phyloP scores from a whole-genome alignment of 2,888 invertebrate genomes.

The Polydrusus tereticollis region DNA sequence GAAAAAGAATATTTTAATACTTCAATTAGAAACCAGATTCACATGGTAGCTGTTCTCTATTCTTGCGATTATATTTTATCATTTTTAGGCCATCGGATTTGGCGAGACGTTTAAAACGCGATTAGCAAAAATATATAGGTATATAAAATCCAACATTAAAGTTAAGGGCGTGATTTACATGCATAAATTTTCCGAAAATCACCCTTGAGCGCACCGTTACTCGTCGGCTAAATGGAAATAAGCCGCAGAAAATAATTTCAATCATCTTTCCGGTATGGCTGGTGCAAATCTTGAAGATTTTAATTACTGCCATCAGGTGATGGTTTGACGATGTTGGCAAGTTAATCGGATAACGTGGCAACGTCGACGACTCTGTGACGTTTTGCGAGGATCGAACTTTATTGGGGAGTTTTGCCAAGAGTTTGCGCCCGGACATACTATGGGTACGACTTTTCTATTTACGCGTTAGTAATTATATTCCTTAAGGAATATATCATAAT shows the following conservation, averaged over 20 bases:
- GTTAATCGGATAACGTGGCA: conserved; percentile 45
- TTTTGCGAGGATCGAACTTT: conserved; percentile 10
- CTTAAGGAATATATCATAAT: no score
- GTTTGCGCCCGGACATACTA: no score
- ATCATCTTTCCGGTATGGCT: conserved; percentile 37
- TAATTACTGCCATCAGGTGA: conserved; percentile 45
- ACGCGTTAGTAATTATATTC: no score
- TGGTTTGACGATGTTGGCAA: conserved; percentile 42
- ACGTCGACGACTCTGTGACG: conserved; percentile 25
- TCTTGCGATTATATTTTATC: neutral
- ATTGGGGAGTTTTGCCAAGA: conserved; percentile 13
- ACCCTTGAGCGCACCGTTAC: conserved; percentile 19
- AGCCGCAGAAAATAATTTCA: conserved; percentile 40
- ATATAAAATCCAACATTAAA: conserved; percentile 21
- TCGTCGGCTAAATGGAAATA: conserved; percentile 35
- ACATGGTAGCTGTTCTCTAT: neutral
- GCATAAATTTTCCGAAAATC: conserved; percentile 25
- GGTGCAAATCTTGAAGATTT: conserved; percentile 44
- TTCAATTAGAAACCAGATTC: neutral
- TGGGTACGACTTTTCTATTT: no score
- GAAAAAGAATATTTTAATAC: no score
- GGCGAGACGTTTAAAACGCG: conserved; percentile 4
- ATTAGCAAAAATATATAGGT: conserved; percentile 13
- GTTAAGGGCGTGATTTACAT: conserved; percentile 26
- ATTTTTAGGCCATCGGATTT: neutral